Base-by-base conservation (phyloP, 2,797 vertebrate species). In the Thaleichthys pacificus region DNA sequence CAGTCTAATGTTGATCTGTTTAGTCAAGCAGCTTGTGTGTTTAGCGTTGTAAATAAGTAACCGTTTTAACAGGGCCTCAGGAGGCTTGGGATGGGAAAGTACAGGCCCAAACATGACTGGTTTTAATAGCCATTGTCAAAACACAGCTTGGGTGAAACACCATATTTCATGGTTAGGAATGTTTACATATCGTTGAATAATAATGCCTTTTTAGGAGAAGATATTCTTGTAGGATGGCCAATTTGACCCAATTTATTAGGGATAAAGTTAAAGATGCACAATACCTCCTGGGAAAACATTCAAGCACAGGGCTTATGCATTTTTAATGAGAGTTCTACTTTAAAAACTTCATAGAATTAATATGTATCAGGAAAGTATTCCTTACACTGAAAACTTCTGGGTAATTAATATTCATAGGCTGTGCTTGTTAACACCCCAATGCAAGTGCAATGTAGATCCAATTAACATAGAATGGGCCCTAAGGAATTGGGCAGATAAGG, bases 341-440 rank as follows among this genome's bases (percentile, higher is more conserved):
- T 89, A 91, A 94, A 93, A 96, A 94, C 94, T 94, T 94, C 94
- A 95, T 92, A 94, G 93, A 96, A 95, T 96, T 94, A 94, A 97
- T 96, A 93, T 91, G 93, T 95, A 95, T 92, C 91, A 93, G 92
- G 90, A 93, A 92, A 95, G 91, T 90, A 83, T 92, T 92, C 92
- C 91, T 85, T 91, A 89, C 91, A 93, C 94, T 92, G 91, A 96
- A 93, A 96, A 95, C 93, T 94, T 94, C 90, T 84, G 91, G 90
- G 92, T 95, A 95, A 96, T 96, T 97, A 96, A 95, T 95, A 95
- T 95, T 95, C 93, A 96, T 95, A 93, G 93, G 83, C 92, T 95
- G 91, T 91, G 93, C 95, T 95, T 95, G 95, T 95, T 95, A 94
- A 95, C 86, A 94, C 91, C 84, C 91, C 93, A 94, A 93, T 94